Evolutionary conservation across 64 coral and sea anemone species (phyloP).

Genomic region (Stichodactyla mertensii): DNA sequence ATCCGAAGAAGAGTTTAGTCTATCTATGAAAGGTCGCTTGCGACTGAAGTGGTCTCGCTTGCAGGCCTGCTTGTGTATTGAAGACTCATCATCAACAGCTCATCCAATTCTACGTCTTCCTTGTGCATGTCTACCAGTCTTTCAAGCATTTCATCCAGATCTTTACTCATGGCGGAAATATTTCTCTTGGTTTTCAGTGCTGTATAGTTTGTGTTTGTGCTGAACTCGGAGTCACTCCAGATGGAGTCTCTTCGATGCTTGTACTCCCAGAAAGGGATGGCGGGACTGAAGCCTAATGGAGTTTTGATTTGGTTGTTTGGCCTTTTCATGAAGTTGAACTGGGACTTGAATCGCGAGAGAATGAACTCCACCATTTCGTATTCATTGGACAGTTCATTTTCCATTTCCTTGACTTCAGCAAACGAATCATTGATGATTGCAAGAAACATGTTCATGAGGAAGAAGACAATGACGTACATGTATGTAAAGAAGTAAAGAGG

Average conservation of each 20-base stretch:
- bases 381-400: constrained; percentile 60
- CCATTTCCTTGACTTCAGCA: constrained; percentile 55
- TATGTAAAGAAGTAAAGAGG: constrained; percentile 79
- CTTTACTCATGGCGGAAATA: not conserved
- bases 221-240: constrained; percentile 23
- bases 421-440: constrained; percentile 92
- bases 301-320: not conserved
- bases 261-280: constrained; percentile 19
- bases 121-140: not conserved
- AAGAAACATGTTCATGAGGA: constrained; percentile 94
- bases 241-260: constrained; percentile 1
- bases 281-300: not conserved
- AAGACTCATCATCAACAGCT: not conserved
- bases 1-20: not conserved
- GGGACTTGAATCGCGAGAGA: constrained; percentile 44
- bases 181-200: not conserved
- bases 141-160: not conserved
- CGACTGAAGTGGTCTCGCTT: not conserved
- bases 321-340: not conserved
- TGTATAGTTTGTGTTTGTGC: not conserved
- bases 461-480: constrained; percentile 92
- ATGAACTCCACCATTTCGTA: constrained; percentile 93
- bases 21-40: not conserved
- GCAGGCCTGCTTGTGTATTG: not conserved
- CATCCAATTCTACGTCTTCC: not conserved